phyloP scores from a whole-genome alignment of 2,113 vertebrate genomes.

The Lonchura striata region DNA sequence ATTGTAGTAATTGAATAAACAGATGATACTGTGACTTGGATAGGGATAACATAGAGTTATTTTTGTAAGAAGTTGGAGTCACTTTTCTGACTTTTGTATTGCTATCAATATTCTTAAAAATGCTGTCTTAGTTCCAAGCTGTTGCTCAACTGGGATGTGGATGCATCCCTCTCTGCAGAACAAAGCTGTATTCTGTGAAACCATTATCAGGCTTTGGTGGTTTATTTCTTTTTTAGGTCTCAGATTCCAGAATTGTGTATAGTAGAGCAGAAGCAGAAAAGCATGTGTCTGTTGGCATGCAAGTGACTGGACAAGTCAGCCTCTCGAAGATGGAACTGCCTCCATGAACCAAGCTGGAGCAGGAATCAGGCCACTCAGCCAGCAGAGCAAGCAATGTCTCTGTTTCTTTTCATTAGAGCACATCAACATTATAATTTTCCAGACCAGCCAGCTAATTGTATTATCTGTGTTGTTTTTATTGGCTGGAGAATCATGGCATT shows the following conservation, averaged over 20 bases:
- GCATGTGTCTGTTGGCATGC: fast-evolving
- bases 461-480: not conserved
- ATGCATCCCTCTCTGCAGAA: not conserved
- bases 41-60: not conserved
- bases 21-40: not conserved
- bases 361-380: not conserved
- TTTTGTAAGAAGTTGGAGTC: not conserved
- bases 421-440: not conserved
- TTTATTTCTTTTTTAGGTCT: not conserved
- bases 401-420: not conserved
- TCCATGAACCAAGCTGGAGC: not conserved
- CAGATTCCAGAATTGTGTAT: not conserved
- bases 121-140: not conserved
- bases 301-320: not conserved
- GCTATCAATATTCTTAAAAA: not conserved
- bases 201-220: not conserved
- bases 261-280: not conserved
- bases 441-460: not conserved
- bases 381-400: not conserved
- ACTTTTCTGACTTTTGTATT: not conserved
- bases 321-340: not conserved
- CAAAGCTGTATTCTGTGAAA: not conserved
- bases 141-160: not conserved
- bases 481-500: not conserved
- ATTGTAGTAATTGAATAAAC: not conserved